Evolutionary conservation across 2,113 vertebrate genomes (phyloP), one percentile per base, ranked within the genome.

Genomic region (Sinocyclocheilus maitianheensis): DNA sequence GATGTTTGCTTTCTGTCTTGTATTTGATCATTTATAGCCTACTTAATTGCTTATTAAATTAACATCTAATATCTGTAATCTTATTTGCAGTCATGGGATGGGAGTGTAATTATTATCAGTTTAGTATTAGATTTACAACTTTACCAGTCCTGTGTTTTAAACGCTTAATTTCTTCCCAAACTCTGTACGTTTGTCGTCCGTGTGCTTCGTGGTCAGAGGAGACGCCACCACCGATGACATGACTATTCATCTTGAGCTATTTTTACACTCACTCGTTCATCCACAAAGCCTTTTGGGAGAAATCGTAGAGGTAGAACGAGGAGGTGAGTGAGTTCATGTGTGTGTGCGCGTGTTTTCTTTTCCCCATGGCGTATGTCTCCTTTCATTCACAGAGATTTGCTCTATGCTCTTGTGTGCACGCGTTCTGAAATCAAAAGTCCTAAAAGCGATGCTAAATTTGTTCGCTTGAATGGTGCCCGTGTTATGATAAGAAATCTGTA

Each of bases 221-320:
- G n/a, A 34, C 53, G 51, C 46, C 77, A 71, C 46, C 24, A 85
- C 77, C 13, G 46, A 80, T 51, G 85, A 69, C 83, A 76, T 71
- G 63, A 84, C 77, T 81, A 77, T 89, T 89, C 85, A 89, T 89
- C 85, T 81, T 10, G 26, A 81, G 85, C 88, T 89, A 89, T 89
- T 87, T 89, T 89, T 89, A 87, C 40, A 34, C 77, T 77, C 72
- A 60, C 85, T 81, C 55, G 37, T 78, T 77, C 85, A 81, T 51
- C 82, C 78, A 67, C 72, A 48, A 77, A 72, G 60, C 82, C 88
- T 86, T 20, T 46, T 71, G 88, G 71, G 82, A 87, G 77, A 81
- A 77, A 84, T 78, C 26, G 30, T 76, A 34, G 46, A 48, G 81
- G 40, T 74, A 75, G 77, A 88, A 65, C 20, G 26, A 85, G 30